Evolutionary conservation across 2,888 invertebrate species (phyloP).

Genomic region (Germaria angustata): DNA sequence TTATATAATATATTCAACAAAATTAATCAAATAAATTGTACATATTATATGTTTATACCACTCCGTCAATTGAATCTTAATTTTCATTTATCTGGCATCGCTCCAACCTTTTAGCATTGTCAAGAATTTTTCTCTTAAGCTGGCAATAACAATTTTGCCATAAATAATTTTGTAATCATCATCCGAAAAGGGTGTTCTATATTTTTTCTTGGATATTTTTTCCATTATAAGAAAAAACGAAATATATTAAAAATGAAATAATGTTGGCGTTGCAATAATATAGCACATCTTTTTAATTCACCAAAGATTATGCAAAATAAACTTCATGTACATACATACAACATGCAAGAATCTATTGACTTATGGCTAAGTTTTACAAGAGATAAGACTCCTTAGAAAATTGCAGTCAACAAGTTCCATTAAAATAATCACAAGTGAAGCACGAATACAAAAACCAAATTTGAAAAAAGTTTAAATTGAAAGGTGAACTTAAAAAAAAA

Average conservation of each 20-base stretch:
- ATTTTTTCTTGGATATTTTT: conserved; percentile 39
- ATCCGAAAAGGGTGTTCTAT: conserved; percentile 55
- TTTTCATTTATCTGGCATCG: neutral
- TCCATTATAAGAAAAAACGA: neutral
- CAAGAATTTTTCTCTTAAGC: conserved; percentile 10
- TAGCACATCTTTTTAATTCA: neutral
- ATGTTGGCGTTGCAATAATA: conserved; percentile 9
- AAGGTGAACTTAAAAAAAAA: neutral
- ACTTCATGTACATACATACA: neutral
- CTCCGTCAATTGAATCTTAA: too few relatives aligned
- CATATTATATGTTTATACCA: too few relatives aligned
- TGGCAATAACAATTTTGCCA: conserved; percentile 42
- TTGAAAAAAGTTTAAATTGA: neutral
- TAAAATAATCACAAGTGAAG: neutral
- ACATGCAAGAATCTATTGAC: conserved; percentile 8
- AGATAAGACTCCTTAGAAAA: neutral
- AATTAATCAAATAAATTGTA: too few relatives aligned
- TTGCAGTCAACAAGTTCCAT: conserved; percentile 45
- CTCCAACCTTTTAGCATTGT: conserved; percentile 5
- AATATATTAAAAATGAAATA: conserved; percentile 22
- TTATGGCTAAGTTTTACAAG: conserved; percentile 49
- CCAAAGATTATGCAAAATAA: neutral
- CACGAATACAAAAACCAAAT: neutral
- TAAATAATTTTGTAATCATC: conserved; percentile 64
- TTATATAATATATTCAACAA: too few relatives aligned